Base-by-base conservation (phyloP, 2,888 invertebrate genomes). In the Dinocampus coccinellae region DNA sequence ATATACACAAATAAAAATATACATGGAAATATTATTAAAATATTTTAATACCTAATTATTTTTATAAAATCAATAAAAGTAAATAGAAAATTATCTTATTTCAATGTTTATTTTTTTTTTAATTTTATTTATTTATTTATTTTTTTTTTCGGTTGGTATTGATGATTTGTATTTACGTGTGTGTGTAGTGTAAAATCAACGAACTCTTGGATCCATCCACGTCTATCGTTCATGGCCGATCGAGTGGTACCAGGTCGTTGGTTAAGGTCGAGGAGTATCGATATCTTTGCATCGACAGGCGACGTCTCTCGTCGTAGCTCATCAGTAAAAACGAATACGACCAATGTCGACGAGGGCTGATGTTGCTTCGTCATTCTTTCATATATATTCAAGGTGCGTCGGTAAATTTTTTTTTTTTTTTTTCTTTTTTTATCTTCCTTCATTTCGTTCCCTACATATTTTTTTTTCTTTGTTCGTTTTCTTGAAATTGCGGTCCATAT, bases 261-360 rank as follows among this genome's bases (percentile, higher is more conserved):
- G n/a, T 65, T 39, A 72, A 78, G 84, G 85, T 85, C 84, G 82
- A 39, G 24, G 72, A 70, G 77, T 84, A 85, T 84, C 84, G 84
- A 84, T 84, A 85, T 84, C 83, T 84, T 16, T 75, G 81, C 82
- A 85, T 85, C 84, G 82, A 85, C 81, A 80, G 29, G 55, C 79
- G 81, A 84, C 81, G 83, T 84, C 81, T 80, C 82, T 81, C 84
- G 81, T 83, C 81, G 78, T 79, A 80, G 69, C 80, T 84, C 82
- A 83, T 84, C 85, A 85, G 79, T 82, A 77, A 82, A 78, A 80
- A 58, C 80, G 47, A 47, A 81, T 81, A 80, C 80, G 79, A 78
- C 75, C 73, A 77, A 75, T 39, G 65, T 75, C 55, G 26, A 55
- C 13, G n/a, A 24, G 16, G 47, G 26, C 61, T 16, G 62, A 58